These are phyloP conservation scores for Hypocryptadius cinnamomeus DNA, from an alignment of 2,113 vertebrate genomes.

Conservation along the genomic window DNA sequence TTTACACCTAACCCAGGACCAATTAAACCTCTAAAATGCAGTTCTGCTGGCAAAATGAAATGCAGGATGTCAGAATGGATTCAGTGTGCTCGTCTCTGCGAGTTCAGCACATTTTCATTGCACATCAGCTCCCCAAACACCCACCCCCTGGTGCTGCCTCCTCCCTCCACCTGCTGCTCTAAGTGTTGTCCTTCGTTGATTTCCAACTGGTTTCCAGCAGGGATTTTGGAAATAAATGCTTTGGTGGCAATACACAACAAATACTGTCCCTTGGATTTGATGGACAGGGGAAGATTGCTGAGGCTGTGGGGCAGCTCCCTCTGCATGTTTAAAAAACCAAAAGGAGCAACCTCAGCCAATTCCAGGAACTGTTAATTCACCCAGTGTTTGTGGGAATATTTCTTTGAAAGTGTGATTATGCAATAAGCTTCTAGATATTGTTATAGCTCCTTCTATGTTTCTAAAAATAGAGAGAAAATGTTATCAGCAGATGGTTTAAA, in stretches of 20 bases:
- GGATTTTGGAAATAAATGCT: neutral
- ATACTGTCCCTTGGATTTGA: neutral
- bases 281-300: neutral
- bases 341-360: neutral
- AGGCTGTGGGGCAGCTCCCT: neutral
- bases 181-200: accelerated
- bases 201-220: neutral
- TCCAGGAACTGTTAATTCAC: neutral
- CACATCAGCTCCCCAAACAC: neutral
- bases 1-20: neutral
- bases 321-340: neutral
- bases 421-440: neutral
- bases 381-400: neutral
- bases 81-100: neutral
- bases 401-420: neutral
- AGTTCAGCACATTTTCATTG: neutral
- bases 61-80: neutral
- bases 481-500: conserved; percentile 54
- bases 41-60: neutral
- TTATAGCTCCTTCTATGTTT: neutral
- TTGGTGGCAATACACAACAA: neutral
- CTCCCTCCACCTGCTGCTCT: neutral
- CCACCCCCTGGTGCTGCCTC: neutral
- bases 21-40: neutral
- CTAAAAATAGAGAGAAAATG: conserved; percentile 18